phyloP scores from a whole-genome alignment of 2,113 vertebrate species.

The Pachycephala philippinensis region DNA sequence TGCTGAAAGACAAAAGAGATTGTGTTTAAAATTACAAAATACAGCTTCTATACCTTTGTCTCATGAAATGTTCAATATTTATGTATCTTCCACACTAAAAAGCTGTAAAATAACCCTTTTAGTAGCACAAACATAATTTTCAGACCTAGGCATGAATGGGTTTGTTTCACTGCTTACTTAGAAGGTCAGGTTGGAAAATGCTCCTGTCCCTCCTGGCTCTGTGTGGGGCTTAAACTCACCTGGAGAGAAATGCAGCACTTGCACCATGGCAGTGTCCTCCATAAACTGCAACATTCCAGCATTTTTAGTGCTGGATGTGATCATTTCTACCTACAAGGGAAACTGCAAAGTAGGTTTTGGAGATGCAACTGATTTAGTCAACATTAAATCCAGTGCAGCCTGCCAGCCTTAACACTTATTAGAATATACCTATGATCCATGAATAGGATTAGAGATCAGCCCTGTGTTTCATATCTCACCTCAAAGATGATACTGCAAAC shows the following conservation, averaged over 20 bases:
- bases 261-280: background rate
- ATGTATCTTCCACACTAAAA: background rate
- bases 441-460: background rate
- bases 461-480: slow-evolving; percentile 23
- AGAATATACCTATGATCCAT: background rate
- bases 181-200: background rate
- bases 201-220: background rate
- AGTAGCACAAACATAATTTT: background rate
- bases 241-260: background rate
- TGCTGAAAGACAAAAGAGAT: background rate
- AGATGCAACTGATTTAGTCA: background rate
- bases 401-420: background rate
- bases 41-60: background rate
- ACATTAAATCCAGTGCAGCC: background rate
- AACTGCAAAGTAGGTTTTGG: background rate
- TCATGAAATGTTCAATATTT: background rate
- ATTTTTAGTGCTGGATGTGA: background rate
- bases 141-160: background rate
- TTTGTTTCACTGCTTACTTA: background rate
- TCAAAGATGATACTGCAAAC: background rate
- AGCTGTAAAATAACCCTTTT: background rate
- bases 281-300: background rate
- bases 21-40: slow-evolving; percentile 42
- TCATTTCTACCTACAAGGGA: background rate
- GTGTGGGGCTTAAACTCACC: background rate